phyloP scores from a whole-genome alignment of 2,888 invertebrate genomes.

The Ormyrus rosae region DNA sequence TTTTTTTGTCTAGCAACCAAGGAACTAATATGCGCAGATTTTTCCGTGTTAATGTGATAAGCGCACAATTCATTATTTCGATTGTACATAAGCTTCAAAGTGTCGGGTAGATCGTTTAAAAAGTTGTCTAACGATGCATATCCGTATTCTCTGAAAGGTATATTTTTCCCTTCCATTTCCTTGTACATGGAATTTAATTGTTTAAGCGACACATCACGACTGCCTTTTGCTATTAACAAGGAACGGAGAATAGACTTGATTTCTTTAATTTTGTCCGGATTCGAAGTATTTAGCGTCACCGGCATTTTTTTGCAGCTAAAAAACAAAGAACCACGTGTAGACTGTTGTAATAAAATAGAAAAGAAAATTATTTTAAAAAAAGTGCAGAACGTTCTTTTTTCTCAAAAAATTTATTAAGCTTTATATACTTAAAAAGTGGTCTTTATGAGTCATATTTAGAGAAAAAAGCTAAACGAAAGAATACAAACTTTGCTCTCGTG shows the following conservation, averaged over 20 bases:
- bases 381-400: no score
- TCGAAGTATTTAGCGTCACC: not conserved
- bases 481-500: no score
- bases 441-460: no score
- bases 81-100: slow-evolving; percentile 43
- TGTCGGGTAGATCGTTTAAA: slow-evolving; percentile 58
- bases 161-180: slow-evolving; percentile 58
- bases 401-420: no score
- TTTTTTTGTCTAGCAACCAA: slow-evolving; percentile 64
- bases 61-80: slow-evolving; percentile 40
- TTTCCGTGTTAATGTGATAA: slow-evolving; percentile 61
- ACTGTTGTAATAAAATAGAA: not conserved
- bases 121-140: slow-evolving; percentile 58
- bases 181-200: slow-evolving; percentile 60
- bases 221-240: slow-evolving; percentile 59
- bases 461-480: no score
- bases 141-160: slow-evolving; percentile 64
- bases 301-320: slow-evolving; percentile 12
- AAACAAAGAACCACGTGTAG: slow-evolving; percentile 10
- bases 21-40: slow-evolving; percentile 63
- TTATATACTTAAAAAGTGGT: no score
- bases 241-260: slow-evolving; percentile 59
- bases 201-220: slow-evolving; percentile 32
- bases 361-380: not conserved
- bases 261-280: slow-evolving; percentile 33